These are phyloP conservation scores for Nebria salina DNA, from an alignment of 2,888 invertebrate genomes.

Conservation along the genomic window DNA sequence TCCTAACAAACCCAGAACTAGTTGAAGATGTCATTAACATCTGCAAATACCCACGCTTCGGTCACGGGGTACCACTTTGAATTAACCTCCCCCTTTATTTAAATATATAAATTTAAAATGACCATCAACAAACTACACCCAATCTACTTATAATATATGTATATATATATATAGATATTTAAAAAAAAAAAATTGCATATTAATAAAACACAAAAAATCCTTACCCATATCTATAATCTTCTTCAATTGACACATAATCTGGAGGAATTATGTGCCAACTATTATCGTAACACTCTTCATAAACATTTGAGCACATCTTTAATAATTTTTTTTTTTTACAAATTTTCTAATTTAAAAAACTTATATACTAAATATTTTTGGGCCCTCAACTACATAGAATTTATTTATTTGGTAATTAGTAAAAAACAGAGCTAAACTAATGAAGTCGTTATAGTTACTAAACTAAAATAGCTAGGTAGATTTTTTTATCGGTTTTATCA, in stretches of 20 bases:
- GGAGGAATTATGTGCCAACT: constrained; percentile 77
- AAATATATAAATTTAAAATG: background rate
- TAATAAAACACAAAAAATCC: constrained; percentile 50
- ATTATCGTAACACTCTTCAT: constrained; percentile 72
- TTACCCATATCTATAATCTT: constrained; percentile 76
- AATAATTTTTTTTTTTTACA: constrained; percentile 51
- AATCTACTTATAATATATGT: background rate
- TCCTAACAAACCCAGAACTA: constrained; percentile 4
- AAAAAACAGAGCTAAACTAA: background rate
- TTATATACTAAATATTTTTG: background rate
- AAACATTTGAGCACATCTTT: constrained; percentile 70
- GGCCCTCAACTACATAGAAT: background rate
- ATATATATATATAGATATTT: too few species aligned
- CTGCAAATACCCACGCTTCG: constrained; percentile 33
- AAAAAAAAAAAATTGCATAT: too few species aligned
- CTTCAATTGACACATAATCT: constrained; percentile 75
- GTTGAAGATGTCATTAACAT: constrained; percentile 36
- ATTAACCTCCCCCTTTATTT: background rate
- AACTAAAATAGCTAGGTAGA: background rate
- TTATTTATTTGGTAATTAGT: background rate
- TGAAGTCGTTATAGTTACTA: background rate
- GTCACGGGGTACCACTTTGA: background rate
- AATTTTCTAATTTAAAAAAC: constrained; percentile 48
- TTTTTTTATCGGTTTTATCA: background rate
- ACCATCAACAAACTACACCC: background rate